Evolutionary conservation across 2,888 invertebrate species (phyloP), one percentile per base, ranked within the genome.

Genomic region (Ophioninae sp.): DNA sequence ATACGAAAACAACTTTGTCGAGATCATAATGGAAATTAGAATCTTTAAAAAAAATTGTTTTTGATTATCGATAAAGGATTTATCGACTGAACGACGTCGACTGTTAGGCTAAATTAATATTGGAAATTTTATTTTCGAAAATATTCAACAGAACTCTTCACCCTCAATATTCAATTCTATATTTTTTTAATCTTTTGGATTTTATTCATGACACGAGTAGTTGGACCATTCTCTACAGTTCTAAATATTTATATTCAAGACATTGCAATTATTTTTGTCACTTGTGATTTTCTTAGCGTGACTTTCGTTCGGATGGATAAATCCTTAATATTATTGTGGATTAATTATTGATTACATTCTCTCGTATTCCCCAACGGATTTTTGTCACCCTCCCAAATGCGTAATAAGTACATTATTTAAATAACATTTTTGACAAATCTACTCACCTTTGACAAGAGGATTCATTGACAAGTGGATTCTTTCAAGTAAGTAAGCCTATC

Each of bases 401-500:
- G 20, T 21, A 59, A 59, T 89, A 88, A 86, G 85, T 89, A 87
- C 85, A 91, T 90, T 89, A 90, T 87, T 88, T 89, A 91, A 91
- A 89, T 89, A 92, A 90, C 90, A 90, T 90, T 92, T 90, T 91
- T 89, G 90, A 91, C 89, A 89, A 90, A 85, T 90, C 91, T 93
- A 93, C 93, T 93, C 93, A 93, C 93, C 93, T 93, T 88, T 83
- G 87, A 87, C 85, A 87, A 88, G 89, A 87, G 89, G 89, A 74
- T 89, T 91, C 90, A 91, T 90, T 91, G 91, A 88, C 87, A 92
- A 91, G 92, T 88, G 91, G 91, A 90, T 91, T 93, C 81, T 84
- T 84, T 84, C 91, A 91, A 92, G 91, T 91, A 92, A 91, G 92
- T 91, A 91, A 92, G 89, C 91, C 91, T 91, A 88, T 90, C 92